Conservation (phyloP, 1,140 invertebrate genomes). For the Diabrotica undecimpunctata region DNA sequence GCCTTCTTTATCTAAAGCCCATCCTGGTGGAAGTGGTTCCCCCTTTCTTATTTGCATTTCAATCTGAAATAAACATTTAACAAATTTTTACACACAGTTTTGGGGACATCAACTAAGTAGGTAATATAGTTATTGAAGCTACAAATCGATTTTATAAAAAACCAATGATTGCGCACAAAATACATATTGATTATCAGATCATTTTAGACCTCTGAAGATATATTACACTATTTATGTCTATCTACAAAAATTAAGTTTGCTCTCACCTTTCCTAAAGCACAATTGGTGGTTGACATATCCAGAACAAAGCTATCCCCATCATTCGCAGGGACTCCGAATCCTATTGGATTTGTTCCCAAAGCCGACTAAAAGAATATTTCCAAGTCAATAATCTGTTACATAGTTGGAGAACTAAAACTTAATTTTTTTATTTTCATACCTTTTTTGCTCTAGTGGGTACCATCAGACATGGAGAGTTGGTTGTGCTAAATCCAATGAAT, state of each 20-base stretch:
- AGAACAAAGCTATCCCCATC: slow-evolving; percentile 76
- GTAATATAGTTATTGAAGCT: too few relatives aligned
- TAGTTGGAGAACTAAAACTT: too few relatives aligned
- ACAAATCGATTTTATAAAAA: too few relatives aligned
- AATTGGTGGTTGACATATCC: slow-evolving; percentile 89
- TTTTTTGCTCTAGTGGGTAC: slow-evolving; percentile 79
- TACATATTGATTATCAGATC: too few relatives aligned
- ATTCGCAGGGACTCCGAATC: slow-evolving; percentile 67
- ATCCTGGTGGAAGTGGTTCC: slow-evolving; percentile 68
- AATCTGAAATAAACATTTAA: slow-evolving; percentile 26
- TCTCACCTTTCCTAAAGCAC: slow-evolving; percentile 73
- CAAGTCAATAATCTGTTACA: too few relatives aligned
- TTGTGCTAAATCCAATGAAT: slow-evolving; percentile 85
- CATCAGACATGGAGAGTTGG: slow-evolving; percentile 88
- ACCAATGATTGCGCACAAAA: too few relatives aligned
- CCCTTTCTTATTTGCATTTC: slow-evolving; percentile 29
- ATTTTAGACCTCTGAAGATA: too few relatives aligned
- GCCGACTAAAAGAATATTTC: slow-evolving; percentile 60
- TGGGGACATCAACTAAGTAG: too few relatives aligned
- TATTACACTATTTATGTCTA: too few relatives aligned
- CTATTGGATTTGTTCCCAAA: slow-evolving; percentile 85
- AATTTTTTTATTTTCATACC: slow-evolving; percentile 45
- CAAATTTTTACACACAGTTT: too few relatives aligned
- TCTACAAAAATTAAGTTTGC: too few relatives aligned
- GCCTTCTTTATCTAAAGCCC: slow-evolving; percentile 77